Evolutionary conservation across 2,113 vertebrate species (phyloP).

Genomic region (Percina caprodes): DNA sequence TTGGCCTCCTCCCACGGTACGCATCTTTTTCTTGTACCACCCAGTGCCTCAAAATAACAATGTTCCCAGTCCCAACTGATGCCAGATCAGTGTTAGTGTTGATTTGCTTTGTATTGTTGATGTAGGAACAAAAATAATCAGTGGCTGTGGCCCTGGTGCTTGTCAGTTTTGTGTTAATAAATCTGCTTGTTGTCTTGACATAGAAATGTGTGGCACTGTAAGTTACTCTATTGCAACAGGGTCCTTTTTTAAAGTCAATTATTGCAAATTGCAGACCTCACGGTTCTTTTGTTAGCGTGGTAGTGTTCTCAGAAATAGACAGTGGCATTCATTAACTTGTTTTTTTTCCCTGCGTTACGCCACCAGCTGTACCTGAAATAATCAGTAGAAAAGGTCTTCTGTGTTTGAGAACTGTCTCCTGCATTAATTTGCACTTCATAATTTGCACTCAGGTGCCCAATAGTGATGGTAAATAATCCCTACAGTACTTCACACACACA

Average conservation of each 20-base stretch:
- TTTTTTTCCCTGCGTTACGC: neutral
- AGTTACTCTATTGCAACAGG: neutral
- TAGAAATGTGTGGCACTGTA: conserved; percentile 8
- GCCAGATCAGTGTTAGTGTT: neutral
- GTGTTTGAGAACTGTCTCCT: neutral
- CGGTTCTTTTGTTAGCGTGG: conserved; percentile 41
- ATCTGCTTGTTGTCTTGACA: conserved; percentile 7
- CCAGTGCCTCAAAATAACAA: neutral
- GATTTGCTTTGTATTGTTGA: neutral
- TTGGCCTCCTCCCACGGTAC: conserved; percentile 1
- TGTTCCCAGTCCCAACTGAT: neutral
- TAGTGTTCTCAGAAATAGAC: conserved; percentile 41
- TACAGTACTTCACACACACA: neutral
- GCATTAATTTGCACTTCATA: conserved; percentile 4
- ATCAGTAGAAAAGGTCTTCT: conserved; percentile 12
- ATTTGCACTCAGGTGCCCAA: neutral
- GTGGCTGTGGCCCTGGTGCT: neutral
- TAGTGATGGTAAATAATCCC: neutral
- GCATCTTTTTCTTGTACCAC: conserved; percentile 20
- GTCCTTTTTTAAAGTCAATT: conserved; percentile 48
- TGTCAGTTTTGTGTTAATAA: conserved; percentile 8
- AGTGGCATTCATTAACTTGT: conserved; percentile 43
- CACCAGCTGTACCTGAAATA: conserved; percentile 26
- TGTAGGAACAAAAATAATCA: neutral
- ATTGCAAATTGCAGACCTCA: conserved; percentile 35